Evolutionary conservation across 2,888 invertebrate species (phyloP), one percentile per base, ranked within the genome.

Genomic region (Heliconius aoede): DNA sequence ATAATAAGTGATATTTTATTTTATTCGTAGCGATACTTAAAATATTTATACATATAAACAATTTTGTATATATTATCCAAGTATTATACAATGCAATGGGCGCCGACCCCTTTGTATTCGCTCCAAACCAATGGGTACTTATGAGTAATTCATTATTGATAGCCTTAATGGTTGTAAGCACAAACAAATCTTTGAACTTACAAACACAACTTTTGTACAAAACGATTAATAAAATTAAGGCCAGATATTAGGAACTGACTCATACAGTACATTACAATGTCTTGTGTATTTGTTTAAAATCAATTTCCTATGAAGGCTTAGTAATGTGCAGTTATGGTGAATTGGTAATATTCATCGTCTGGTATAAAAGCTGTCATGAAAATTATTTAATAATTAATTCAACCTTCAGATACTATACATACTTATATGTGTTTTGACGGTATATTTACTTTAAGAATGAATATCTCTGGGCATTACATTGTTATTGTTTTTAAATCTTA

Each of bases 181-280:
- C 24, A 30, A 55, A 69, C 55, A 69, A 69, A 69, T 69, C 30
- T 69, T 51, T 51, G n/a, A 69, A 28, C 28, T 55, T 69, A 55
- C n/a, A 69, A 69, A 69, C 32, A 30, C 55, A 15, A 55, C 24
- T 8, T 69, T 69, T 55, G 55, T 69, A 30, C 24, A 15, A 46
- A 73, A 62, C 55, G 40, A 72, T 75, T 68, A 46, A 78, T 55
- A 71, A 71, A 55, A 71, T 26, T 73, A 76, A 78, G 76, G 78
- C 64, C 78, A 75, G 60, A 51, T 71, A 76, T 73, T 71, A 78
- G 78, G 78, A 78, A 78, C 76, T 76, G 73, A 76, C 58, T 74
- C 68, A 74, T 69, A 46, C 21, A 67, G 32, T 51, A 24, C 46
- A 21, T 61, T 74, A 62, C 61, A 67, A 26, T 68, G 61, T n/a